These are phyloP conservation scores for Cassiopea andromeda DNA, from an alignment of 30 jellyfish, hydroid and myxozoan genomes.

Conservation along the genomic window DNA sequence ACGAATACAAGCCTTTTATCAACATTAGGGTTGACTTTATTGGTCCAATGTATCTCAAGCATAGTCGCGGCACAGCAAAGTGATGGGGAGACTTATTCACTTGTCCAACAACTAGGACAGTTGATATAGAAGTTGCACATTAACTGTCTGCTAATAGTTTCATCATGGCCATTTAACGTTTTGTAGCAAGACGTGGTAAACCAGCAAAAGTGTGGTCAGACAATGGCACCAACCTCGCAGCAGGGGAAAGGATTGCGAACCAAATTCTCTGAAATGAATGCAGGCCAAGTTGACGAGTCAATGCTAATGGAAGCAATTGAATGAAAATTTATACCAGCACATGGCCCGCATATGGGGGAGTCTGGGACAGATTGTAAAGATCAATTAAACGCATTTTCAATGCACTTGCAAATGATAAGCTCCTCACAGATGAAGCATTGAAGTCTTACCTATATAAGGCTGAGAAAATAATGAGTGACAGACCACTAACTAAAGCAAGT, in stretches of 20 bases:
- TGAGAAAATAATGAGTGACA: constrained; percentile 40
- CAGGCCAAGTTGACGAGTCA: background rate
- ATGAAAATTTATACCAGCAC: no score
- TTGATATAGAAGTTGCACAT: constrained; percentile 53
- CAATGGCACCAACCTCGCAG: constrained; percentile 6
- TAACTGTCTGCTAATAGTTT: constrained; percentile 57
- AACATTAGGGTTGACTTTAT: constrained; percentile 64
- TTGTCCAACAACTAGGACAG: constrained; percentile 60
- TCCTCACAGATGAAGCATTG: constrained; percentile 26
- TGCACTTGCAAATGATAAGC: constrained; percentile 17
- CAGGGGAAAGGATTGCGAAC: constrained; percentile 24
- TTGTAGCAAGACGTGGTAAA: constrained; percentile 18
- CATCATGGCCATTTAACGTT: constrained; percentile 31
- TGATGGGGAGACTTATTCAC: constrained; percentile 69
- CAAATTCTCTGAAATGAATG: background rate
- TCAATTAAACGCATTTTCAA: constrained; percentile 5
- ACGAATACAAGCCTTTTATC: constrained; percentile 54
- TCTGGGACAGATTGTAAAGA: no score
- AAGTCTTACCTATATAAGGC: constrained; percentile 38
- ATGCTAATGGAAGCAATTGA: background rate
- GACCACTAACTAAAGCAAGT: constrained; percentile 49
- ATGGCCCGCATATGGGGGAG: no score
- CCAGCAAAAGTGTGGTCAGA: constrained; percentile 9
- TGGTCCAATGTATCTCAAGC: constrained; percentile 58
- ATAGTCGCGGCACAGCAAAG: constrained; percentile 34